A percentile compares a stretch with the other conserved stretches of the same genome.
phyloP scores from a whole-genome alignment of 1,140 invertebrate species.

The Tetragonula clypearis region DNA sequence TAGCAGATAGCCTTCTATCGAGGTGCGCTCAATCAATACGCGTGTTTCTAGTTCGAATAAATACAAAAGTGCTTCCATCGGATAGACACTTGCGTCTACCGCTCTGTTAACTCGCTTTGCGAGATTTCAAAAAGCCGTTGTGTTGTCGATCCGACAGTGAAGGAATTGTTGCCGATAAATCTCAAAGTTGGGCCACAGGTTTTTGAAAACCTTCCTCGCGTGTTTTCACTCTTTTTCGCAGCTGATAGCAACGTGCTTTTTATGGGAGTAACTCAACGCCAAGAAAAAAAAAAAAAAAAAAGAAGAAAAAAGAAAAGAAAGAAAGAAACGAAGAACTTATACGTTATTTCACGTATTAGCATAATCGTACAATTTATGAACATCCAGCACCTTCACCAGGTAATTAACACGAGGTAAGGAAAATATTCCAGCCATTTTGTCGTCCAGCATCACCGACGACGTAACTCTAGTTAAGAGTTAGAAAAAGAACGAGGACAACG shows the following conservation, averaged over 20 bases:
- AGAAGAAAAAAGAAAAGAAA: neutral
- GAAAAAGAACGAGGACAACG: neutral
- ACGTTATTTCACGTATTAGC: neutral
- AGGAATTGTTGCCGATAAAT: neutral
- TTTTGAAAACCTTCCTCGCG: neutral
- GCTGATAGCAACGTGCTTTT: neutral
- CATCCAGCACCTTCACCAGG: neutral
- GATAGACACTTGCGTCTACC: neutral
- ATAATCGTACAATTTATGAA: neutral
- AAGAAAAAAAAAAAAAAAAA: constrained; percentile 21
- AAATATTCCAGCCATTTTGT: neutral
- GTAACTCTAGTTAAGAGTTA: neutral
- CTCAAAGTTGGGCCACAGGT: neutral
- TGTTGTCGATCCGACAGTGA: neutral
- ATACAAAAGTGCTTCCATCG: neutral
- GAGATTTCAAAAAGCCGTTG: constrained; percentile 16
- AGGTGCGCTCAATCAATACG: neutral
- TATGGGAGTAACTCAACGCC: constrained; percentile 4
- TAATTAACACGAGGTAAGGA: constrained; percentile 8
- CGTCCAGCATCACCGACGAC: too few species aligned
- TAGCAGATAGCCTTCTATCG: neutral
- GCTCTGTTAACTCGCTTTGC: neutral
- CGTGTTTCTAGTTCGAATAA: neutral
- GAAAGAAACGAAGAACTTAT: neutral
- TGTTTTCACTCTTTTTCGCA: constrained; percentile 5